Evolutionary conservation across 2,888 invertebrate genomes (phyloP), one percentile per base, ranked within the genome.

Genomic region (Callimorpha dominula): DNA sequence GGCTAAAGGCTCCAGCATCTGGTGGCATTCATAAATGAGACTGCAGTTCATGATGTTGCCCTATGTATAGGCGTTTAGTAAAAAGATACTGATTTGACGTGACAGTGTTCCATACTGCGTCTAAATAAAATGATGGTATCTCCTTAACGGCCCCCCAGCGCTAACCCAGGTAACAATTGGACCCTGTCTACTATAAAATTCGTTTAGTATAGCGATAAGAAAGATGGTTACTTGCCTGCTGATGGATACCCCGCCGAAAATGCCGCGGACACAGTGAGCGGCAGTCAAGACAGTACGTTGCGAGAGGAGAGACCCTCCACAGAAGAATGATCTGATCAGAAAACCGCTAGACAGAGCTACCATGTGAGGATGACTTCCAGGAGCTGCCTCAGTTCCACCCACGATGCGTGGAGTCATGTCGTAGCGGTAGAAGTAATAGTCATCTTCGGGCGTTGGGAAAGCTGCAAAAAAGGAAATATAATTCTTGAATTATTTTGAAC

Each of bases 381-480:
- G 49, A 0, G 76, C 64, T 3, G 81, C 82, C 11, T 68, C 17
- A 0, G 68, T 72, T 15, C 83, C 83, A 2, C 80, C 81, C 0
- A 74, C 77, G 43, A 77, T 73, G 46, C 77, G 91, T 0, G 86
- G 80, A 0, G 72, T 62, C 0, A 78, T 71, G 79, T 90, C 86
- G 4, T 82, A 83, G 71, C 90, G 88, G 73, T 87, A 85, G 83
- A 90, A 92, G 78, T 89, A 89, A 54, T 90, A 90, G 75, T 88
- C 77, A 70, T 76, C 72, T 78, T 86, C 80, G 67, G 84, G 85
- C 63, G 85, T 75, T 73, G 92, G 92, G 70, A 89, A 49, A 68
- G 93, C 94, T 94, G 67, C 31, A 3, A 76, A n/a, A 7, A 54
- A 31, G 11, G 14, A 57, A 62, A 40, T 0, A 40, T 40, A 65